Evolutionary conservation across 2,888 invertebrate species (phyloP).

Genomic region (Catotricha subobsoleta): DNA sequence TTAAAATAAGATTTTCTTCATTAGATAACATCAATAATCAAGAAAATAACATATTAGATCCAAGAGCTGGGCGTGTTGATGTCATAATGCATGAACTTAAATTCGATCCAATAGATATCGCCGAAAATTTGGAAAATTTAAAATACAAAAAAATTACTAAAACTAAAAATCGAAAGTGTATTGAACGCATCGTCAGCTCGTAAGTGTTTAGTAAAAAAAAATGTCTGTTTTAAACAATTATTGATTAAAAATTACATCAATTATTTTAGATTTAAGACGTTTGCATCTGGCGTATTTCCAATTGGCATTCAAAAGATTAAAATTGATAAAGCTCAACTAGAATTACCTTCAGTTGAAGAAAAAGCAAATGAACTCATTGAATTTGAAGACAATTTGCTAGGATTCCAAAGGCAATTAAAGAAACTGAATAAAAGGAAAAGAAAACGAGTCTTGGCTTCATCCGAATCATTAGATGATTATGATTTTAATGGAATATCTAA

Average conservation of each 20-base stretch:
- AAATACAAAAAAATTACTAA: constrained; percentile 31
- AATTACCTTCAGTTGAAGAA: constrained; percentile 19
- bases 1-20: too few species aligned
- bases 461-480: constrained; percentile 18
- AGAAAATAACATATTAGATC: too few species aligned
- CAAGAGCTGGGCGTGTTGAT: constrained; percentile 62
- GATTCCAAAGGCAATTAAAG: constrained; percentile 23
- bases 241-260: constrained; percentile 8
- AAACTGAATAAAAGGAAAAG: constrained; percentile 29
- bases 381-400: constrained; percentile 34
- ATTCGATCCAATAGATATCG: constrained; percentile 40
- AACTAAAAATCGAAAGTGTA: constrained; percentile 20
- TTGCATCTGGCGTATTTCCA: constrained; percentile 46
- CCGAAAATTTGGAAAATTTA: constrained; percentile 33
- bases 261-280: constrained; percentile 35
- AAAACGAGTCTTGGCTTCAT: constrained; percentile 20
- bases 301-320: constrained; percentile 38
- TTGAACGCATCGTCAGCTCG: background rate
- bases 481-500: constrained; percentile 1
- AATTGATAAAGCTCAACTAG: constrained; percentile 22
- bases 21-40: too few species aligned
- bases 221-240: too few species aligned
- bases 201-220: too few species aligned
- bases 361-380: constrained; percentile 29
- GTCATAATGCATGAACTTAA: constrained; percentile 50